These are phyloP conservation scores for Myotis myotis DNA, from an alignment of 2,797 vertebrate genomes.

Conservation along the genomic window DNA sequence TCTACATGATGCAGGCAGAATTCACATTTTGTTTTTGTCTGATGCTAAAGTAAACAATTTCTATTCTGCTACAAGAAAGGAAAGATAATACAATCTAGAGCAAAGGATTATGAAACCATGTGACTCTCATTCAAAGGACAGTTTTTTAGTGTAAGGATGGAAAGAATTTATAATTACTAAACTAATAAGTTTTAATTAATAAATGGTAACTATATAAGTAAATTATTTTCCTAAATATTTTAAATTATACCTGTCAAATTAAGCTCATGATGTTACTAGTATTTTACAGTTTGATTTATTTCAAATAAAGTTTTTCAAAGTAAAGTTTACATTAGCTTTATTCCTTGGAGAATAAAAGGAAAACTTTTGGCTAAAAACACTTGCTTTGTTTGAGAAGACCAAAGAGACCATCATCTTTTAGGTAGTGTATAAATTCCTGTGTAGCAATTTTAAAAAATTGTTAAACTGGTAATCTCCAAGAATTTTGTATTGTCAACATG, in stretches of 20 bases:
- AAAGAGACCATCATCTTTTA: not conserved
- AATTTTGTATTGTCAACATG: not conserved
- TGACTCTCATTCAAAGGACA: not conserved
- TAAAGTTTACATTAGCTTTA: not conserved
- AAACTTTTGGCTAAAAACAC: not conserved
- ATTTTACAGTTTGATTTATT: not conserved
- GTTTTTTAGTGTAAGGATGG: not conserved
- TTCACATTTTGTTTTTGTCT: not conserved
- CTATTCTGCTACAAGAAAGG: not conserved
- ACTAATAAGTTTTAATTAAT: not conserved
- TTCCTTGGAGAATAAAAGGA: not conserved
- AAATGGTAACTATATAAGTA: not conserved
- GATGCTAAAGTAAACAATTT: not conserved
- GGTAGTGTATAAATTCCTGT: not conserved
- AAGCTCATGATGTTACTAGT: not conserved
- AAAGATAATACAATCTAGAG: not conserved
- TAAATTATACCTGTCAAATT: not conserved
- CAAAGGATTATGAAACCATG: not conserved
- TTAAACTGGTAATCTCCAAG: not conserved
- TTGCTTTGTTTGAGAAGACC: not conserved
- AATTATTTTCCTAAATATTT: not conserved
- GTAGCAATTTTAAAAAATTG: not conserved
- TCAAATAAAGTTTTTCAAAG: not conserved
- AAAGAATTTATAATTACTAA: not conserved
- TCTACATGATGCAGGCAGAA: not conserved